A percentile compares a stretch with the other conserved stretches of the same genome.
Evolutionary conservation across 2,797 vertebrate species (phyloP).

Genomic region (Ctenosaura bakeri): DNA sequence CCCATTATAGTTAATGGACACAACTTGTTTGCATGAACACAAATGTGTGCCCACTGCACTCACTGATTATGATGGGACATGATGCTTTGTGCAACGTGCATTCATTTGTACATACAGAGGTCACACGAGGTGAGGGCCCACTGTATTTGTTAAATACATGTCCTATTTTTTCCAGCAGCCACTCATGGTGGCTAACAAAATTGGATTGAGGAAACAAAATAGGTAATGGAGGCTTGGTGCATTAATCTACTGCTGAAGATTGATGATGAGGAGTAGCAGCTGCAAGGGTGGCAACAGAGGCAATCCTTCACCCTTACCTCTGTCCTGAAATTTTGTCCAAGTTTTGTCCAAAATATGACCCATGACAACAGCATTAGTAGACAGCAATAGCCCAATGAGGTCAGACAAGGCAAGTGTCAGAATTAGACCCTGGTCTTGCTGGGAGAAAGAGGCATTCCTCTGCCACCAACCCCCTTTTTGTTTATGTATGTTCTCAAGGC

Average conservation of each 20-base stretch:
- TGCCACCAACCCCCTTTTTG: constrained; percentile 63
- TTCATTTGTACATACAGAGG: no score
- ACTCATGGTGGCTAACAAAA: background rate
- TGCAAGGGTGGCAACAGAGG: background rate
- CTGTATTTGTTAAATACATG: background rate
- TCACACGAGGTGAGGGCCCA: no score
- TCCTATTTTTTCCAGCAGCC: background rate
- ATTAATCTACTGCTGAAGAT: background rate
- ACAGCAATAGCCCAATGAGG: background rate
- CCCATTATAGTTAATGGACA: no score
- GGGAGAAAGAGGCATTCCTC: constrained; percentile 50
- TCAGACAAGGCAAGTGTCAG: background rate
- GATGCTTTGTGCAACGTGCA: no score
- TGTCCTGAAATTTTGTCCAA: background rate
- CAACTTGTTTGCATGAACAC: no score
- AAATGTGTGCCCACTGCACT: no score
- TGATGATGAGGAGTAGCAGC: background rate
- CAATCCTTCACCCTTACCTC: background rate
- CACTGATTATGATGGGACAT: no score
- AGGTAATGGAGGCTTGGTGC: background rate
- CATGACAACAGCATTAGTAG: background rate
- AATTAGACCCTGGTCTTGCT: constrained; percentile 17
- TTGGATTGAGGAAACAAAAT: background rate
- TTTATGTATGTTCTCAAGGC: constrained; percentile 66
- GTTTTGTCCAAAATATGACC: background rate